phyloP scores from a whole-genome alignment of 2,113 vertebrate genomes.

The Herpailurus yagouaroundi region DNA sequence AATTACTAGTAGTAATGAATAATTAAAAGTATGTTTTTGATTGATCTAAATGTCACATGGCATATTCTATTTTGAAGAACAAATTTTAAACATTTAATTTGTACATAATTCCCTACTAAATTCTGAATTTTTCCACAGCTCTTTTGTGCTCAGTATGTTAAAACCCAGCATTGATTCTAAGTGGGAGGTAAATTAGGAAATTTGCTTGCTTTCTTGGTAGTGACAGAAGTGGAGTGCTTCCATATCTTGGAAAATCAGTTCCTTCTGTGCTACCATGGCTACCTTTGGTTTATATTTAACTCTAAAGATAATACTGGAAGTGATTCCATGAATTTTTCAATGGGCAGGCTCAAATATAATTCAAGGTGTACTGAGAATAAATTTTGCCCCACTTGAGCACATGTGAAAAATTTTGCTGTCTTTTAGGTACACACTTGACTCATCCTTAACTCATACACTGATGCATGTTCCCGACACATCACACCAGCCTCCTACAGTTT shows the following conservation, averaged over 20 bases:
- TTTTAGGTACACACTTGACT: conserved; percentile 56
- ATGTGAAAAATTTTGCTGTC: neutral
- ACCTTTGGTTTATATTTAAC: conserved; percentile 29
- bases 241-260: conserved; percentile 20
- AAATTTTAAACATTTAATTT: conserved; percentile 7
- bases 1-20: neutral
- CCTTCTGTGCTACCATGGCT: neutral
- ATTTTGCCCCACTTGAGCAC: neutral
- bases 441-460: conserved; percentile 64
- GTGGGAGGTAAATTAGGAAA: conserved; percentile 27
- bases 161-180: conserved; percentile 29
- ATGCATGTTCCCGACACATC: conserved; percentile 56
- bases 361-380: neutral
- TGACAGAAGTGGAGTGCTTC: neutral
- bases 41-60: neutral
- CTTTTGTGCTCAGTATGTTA: neutral
- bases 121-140: neutral
- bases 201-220: conserved; percentile 40
- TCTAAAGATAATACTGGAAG: neutral
- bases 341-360: neutral
- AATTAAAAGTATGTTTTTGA: neutral
- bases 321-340: neutral
- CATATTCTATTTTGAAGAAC: neutral
- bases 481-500: conserved; percentile 63
- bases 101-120: neutral